A percentile compares a stretch with the other conserved stretches of the same genome.
Conservation (phyloP, 1,140 invertebrate genomes). For the Bacillus rossius region DNA sequence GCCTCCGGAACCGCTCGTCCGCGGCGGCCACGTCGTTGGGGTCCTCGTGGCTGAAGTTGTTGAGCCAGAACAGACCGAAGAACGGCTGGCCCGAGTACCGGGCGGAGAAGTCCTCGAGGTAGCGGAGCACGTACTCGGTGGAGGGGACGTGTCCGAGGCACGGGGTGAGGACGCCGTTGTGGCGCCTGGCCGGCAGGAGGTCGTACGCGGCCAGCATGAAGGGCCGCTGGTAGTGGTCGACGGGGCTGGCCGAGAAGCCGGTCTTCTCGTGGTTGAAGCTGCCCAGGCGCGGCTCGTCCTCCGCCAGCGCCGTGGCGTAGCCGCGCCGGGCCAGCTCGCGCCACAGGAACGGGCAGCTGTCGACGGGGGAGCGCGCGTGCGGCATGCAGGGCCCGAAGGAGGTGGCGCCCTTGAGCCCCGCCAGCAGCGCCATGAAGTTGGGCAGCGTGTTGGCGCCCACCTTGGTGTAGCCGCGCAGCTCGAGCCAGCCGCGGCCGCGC, state of each 20-base stretch:
- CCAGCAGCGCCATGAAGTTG: slow-evolving; percentile 34
- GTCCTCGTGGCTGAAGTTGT: slow-evolving; percentile 20
- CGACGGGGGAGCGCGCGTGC: slow-evolving; percentile 12
- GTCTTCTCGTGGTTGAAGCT: slow-evolving; percentile 39
- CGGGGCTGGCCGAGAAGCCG: slow-evolving; percentile 38
- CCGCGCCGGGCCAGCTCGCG: slow-evolving; percentile 31
- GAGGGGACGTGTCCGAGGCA: slow-evolving; percentile 23
- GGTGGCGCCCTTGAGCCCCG: slow-evolving; percentile 22
- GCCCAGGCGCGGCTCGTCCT: slow-evolving; percentile 38
- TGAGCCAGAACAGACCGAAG: slow-evolving; percentile 27
- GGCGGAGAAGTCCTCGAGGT: slow-evolving; percentile 48
- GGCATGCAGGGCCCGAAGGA: slow-evolving; percentile 13
- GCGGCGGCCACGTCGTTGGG: slow-evolving; percentile 17
- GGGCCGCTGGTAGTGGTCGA: slow-evolving; percentile 39
- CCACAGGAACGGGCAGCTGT: slow-evolving; percentile 40
- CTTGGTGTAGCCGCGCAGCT: slow-evolving; percentile 23
- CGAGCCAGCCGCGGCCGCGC: slow-evolving; percentile 6
- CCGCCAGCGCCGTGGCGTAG: slow-evolving; percentile 37
- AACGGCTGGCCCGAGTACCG: slow-evolving; percentile 48
- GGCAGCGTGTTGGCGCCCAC: slow-evolving; percentile 38
- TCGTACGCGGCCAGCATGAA: not conserved
- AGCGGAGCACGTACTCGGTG: slow-evolving; percentile 25
- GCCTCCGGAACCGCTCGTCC: slow-evolving; percentile 1
- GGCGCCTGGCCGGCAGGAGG: no score
- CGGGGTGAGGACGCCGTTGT: slow-evolving; percentile 14